phyloP scores from a whole-genome alignment of 2,888 invertebrate genomes.

The Miltochrista miniata region DNA sequence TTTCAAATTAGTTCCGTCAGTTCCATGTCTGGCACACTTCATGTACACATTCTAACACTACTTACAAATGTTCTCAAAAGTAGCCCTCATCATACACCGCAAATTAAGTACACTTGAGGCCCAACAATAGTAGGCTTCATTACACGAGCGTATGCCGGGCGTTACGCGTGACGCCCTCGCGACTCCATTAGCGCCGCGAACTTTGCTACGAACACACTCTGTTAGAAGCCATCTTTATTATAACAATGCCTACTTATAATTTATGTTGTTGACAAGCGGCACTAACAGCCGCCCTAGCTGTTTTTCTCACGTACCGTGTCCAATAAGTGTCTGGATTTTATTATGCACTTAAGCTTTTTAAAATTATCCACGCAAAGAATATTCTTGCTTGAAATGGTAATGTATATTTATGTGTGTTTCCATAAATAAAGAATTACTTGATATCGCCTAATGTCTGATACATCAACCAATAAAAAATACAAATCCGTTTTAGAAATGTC shows the following conservation, averaged over 20 bases:
- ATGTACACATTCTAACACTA: conserved; percentile 42
- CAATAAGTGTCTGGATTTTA: conserved; percentile 67
- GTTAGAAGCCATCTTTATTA: conserved; percentile 65
- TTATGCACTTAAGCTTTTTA: conserved; percentile 43
- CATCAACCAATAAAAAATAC: conserved; percentile 3
- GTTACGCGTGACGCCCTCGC: conserved; percentile 75
- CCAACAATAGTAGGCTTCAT: conserved; percentile 78
- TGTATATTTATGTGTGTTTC: not conserved
- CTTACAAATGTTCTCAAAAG: conserved; percentile 58
- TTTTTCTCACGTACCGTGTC: conserved; percentile 54
- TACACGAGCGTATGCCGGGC: conserved; percentile 75
- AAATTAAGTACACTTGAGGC: conserved; percentile 73
- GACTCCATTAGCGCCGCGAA: conserved; percentile 68
- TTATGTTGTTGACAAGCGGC: conserved; percentile 75
- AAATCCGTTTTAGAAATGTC: conserved; percentile 12
- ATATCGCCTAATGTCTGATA: not conserved
- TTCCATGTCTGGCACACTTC: conserved; percentile 23
- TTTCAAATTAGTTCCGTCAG: conserved; percentile 37
- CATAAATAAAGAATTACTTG: not conserved
- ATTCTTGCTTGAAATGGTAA: conserved; percentile 1
- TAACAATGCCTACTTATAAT: conserved; percentile 76
- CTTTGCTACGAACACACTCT: conserved; percentile 75
- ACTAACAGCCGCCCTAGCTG: conserved; percentile 59
- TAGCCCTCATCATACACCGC: conserved; percentile 56
- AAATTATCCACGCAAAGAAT: conserved; percentile 16